phyloP scores from a whole-genome alignment of 1,140 invertebrate genomes.

The Megathymus violae region DNA sequence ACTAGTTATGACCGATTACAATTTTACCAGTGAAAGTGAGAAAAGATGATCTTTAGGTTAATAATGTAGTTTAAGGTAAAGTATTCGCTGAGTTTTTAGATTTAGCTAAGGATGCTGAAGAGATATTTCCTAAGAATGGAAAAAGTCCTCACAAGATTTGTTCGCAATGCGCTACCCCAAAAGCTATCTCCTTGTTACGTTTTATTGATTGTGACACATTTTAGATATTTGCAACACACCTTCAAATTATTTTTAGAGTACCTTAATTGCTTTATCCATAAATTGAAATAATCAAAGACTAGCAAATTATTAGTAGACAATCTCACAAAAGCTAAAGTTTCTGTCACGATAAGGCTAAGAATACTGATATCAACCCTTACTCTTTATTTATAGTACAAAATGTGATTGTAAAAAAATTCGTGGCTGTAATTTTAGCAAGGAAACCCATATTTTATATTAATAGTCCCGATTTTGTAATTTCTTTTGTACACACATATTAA shows the following conservation, averaged over 20 bases:
- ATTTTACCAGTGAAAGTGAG: not conserved
- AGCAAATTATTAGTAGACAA: too few relatives aligned
- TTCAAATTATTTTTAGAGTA: not conserved
- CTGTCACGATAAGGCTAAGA: not conserved
- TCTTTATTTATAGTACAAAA: too few relatives aligned
- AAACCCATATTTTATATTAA: not conserved
- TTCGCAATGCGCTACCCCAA: slow-evolving; percentile 9
- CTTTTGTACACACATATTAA: too few relatives aligned
- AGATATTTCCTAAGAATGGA: too few relatives aligned
- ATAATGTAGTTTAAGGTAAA: too few relatives aligned
- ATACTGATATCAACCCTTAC: not conserved
- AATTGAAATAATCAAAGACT: too few relatives aligned
- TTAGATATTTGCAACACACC: not conserved
- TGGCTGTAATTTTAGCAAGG: not conserved
- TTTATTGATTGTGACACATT: not conserved
- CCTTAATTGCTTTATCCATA: not conserved
- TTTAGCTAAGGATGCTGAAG: too few relatives aligned
- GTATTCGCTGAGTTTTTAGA: too few relatives aligned
- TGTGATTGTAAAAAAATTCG: too few relatives aligned
- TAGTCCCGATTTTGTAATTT: not conserved
- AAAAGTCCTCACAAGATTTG: too few relatives aligned
- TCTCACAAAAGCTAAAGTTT: too few relatives aligned
- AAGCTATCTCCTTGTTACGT: not conserved
- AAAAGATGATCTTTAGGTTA: too few relatives aligned
- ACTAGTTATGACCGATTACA: not conserved